Conservation (phyloP, 2,113 vertebrate genomes). For the Haemorhous mexicanus region DNA sequence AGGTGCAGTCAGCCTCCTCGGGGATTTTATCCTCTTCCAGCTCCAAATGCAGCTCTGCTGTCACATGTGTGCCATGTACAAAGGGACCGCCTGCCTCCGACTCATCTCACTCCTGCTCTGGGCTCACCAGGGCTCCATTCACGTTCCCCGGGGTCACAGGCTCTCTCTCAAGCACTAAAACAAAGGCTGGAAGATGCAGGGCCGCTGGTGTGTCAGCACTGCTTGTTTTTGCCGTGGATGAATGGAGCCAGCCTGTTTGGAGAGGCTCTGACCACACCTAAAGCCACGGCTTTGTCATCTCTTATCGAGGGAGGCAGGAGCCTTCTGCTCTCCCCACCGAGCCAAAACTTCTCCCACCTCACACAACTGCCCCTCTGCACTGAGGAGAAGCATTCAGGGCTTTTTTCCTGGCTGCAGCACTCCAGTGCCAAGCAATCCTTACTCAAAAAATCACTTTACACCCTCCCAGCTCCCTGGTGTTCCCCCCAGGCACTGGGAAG, state of each 20-base stretch:
- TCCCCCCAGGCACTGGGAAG: not conserved
- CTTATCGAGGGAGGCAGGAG: not conserved
- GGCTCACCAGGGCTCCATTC: not conserved
- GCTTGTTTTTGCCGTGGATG: not conserved
- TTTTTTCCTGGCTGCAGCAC: not conserved
- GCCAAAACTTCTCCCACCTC: fast-evolving
- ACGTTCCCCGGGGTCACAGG: not conserved
- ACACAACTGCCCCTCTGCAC: fast-evolving
- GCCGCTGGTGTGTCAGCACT: not conserved
- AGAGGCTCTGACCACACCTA: not conserved
- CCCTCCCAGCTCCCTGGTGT: fast-evolving
- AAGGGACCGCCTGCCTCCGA: conserved; percentile 11
- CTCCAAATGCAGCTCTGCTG: conserved; percentile 60
- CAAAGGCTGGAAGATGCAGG: not conserved
- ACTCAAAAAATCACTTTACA: not conserved
- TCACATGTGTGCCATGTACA: not conserved
- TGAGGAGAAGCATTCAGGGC: fast-evolving
- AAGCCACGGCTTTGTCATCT: not conserved
- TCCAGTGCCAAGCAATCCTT: fast-evolving
- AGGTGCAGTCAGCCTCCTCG: not conserved
- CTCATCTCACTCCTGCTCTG: not conserved
- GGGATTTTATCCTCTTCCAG: conserved; percentile 29
- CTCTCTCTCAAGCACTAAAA: not conserved
- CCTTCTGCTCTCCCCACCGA: not conserved
- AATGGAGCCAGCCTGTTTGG: not conserved